phyloP scores from a whole-genome alignment of 2,888 invertebrate species.

The Nysson spinosus region DNA sequence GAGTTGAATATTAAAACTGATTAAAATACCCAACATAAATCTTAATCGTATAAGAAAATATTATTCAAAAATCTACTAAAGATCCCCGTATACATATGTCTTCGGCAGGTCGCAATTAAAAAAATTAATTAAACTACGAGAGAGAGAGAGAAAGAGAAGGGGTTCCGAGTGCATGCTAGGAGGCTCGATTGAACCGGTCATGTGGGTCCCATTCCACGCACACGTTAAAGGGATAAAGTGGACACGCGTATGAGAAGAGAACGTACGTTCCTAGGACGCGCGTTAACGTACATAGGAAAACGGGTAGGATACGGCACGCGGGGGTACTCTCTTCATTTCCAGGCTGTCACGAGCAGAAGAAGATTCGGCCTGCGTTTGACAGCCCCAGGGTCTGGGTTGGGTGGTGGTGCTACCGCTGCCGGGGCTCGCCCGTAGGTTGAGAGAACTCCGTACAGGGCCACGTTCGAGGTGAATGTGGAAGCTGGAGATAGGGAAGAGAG shows the following conservation, averaged over 20 bases:
- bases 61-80: no score
- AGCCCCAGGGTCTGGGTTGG: constrained; percentile 76
- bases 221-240: constrained; percentile 56
- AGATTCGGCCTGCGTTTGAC: constrained; percentile 77
- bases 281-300: constrained; percentile 62
- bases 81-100: no score
- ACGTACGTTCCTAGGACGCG: constrained; percentile 59
- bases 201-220: constrained; percentile 29
- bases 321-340: constrained; percentile 77
- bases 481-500: constrained; percentile 35
- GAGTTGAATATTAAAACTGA: no score
- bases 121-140: constrained; percentile 43
- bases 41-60: no score
- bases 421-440: constrained; percentile 60
- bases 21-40: no score
- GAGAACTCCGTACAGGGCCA: constrained; percentile 66
- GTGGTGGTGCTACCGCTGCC: constrained; percentile 59
- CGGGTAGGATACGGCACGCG: constrained; percentile 68
- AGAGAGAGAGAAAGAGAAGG: constrained; percentile 34
- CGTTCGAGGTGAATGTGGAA: constrained; percentile 56
- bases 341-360: constrained; percentile 75
- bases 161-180: constrained; percentile 31
- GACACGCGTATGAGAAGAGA: constrained; percentile 55
- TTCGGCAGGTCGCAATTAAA: constrained; percentile 8
- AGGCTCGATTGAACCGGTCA: constrained; percentile 39